Evolutionary conservation across 2,113 vertebrate species (phyloP).

Genomic region (Saimiri boliviensis): DNA sequence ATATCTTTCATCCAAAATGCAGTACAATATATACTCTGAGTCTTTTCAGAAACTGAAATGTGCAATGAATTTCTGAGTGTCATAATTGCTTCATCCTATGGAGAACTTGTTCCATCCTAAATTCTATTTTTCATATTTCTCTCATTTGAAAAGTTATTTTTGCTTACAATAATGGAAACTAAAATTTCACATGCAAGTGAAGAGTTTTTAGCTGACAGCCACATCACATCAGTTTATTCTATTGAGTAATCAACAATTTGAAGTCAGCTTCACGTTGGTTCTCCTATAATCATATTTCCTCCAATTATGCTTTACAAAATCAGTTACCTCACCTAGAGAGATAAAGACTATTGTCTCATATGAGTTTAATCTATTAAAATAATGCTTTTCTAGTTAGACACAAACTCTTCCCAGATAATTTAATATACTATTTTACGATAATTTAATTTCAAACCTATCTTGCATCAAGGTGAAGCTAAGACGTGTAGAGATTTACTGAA

Average conservation of each 20-base stretch:
- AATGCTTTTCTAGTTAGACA: background rate
- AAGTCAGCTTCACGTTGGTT: background rate
- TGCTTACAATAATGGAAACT: background rate
- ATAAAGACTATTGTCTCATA: background rate
- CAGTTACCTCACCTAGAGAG: background rate
- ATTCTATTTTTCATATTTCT: background rate
- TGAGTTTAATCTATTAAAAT: background rate
- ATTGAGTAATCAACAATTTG: background rate
- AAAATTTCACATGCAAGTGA: background rate
- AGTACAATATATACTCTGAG: rapidly evolving
- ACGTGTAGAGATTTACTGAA: background rate
- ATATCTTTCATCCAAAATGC: background rate
- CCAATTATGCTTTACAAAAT: background rate
- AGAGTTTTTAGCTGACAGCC: background rate
- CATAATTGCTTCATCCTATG: background rate
- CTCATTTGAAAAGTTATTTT: background rate
- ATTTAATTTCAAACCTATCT: background rate
- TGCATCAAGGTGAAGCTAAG: background rate
- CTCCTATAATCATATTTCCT: background rate
- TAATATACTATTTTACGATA: background rate
- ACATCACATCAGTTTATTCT: background rate
- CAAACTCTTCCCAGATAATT: background rate
- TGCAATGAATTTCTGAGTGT: background rate
- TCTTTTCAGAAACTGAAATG: background rate
- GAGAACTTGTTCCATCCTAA: background rate